Evolutionary conservation across 92 coral and sea anemone genomes (phyloP).

Genomic region (Palythoa caribaeorum): DNA sequence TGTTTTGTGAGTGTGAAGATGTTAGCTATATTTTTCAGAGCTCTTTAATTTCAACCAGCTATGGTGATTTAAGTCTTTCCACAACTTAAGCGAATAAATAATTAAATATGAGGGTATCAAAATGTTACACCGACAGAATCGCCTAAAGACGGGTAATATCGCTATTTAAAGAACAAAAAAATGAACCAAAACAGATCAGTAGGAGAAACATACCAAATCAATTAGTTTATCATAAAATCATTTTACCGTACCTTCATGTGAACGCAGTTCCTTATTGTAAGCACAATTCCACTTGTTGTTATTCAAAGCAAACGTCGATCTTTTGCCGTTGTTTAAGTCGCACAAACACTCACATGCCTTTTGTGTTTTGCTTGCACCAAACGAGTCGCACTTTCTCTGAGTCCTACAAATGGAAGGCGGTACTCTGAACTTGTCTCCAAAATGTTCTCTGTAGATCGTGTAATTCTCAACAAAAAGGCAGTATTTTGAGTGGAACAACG

Average conservation of each 20-base stretch:
- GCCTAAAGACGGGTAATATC: no score
- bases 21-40: no score
- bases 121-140: no score
- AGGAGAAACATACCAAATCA: not conserved
- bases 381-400: not conserved
- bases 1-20: no score
- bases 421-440: not conserved
- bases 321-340: not conserved
- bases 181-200: no score
- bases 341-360: conserved; percentile 16
- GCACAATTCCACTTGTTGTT: conserved; percentile 9
- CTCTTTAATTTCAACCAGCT: no score
- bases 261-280: not conserved
- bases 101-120: no score
- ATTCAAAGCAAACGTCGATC: not conserved
- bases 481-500: not conserved
- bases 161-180: no score
- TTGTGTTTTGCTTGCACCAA: not conserved
- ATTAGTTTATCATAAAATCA: not conserved
- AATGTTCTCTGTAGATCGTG: not conserved
- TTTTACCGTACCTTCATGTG: not conserved
- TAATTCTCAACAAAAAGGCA: not conserved
- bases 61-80: no score
- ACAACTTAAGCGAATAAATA: no score
- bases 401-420: not conserved